Conservation (phyloP, 2,113 vertebrate genomes). For the Erpornis zantholeuca region DNA sequence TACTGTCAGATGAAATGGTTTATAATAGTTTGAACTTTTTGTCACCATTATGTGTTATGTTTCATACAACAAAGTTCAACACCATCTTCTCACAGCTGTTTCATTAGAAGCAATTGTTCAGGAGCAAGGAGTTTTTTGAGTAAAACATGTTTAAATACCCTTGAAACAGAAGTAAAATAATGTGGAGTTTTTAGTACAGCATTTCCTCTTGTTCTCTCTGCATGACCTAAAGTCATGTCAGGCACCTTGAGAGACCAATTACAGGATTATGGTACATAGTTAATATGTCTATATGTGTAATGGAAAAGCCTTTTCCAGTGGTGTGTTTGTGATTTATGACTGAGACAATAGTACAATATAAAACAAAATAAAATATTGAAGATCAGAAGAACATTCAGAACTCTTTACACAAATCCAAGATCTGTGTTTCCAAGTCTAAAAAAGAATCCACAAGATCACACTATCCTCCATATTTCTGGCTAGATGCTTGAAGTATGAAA, state of each 20-base stretch:
- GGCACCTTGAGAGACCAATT: background rate
- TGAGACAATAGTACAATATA: background rate
- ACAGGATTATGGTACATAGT: background rate
- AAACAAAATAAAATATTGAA: background rate
- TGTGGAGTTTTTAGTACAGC: fast-evolving
- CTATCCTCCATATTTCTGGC: background rate
- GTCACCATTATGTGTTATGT: background rate
- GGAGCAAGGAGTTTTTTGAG: background rate
- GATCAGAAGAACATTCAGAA: background rate
- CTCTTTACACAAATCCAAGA: background rate
- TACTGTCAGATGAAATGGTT: background rate
- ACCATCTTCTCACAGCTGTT: background rate
- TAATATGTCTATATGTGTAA: background rate
- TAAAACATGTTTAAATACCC: background rate
- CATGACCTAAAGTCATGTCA: background rate
- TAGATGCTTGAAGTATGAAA: background rate
- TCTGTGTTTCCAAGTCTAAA: background rate
- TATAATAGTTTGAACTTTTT: background rate
- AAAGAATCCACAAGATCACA: background rate
- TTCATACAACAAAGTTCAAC: background rate
- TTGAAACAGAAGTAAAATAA: background rate
- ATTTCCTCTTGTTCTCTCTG: background rate
- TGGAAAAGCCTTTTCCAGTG: background rate
- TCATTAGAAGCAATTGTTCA: background rate
- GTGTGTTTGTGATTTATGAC: background rate